phyloP scores from a whole-genome alignment of 2,888 invertebrate species.

The Nomada hirtipes region DNA sequence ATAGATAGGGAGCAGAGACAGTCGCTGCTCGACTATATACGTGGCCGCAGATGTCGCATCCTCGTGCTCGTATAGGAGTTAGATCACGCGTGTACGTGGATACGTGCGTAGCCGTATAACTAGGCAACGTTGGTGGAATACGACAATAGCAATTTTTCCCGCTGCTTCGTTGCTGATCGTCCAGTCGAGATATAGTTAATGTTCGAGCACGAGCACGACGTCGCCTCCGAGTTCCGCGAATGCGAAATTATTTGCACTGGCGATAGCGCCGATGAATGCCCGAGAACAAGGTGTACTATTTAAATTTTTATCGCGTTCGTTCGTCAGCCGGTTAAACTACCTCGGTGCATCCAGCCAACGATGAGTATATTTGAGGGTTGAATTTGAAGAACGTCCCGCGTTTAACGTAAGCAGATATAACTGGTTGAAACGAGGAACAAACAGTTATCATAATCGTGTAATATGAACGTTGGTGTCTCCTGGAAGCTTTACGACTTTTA shows the following conservation, averaged over 20 bases:
- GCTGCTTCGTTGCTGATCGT: constrained; percentile 16
- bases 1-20: constrained; percentile 9
- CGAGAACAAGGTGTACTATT: constrained; percentile 27
- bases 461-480: not conserved
- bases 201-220: constrained; percentile 19
- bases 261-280: constrained; percentile 43
- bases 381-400: not conserved
- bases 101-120: constrained; percentile 7
- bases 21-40: not conserved
- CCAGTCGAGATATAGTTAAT: constrained; percentile 32
- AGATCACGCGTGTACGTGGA: not conserved
- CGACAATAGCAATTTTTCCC: constrained; percentile 32
- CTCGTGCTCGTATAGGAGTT: not conserved
- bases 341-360: not conserved
- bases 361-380: not conserved
- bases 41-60: constrained; percentile 12
- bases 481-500: not conserved
- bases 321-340: not conserved
- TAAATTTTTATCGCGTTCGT: constrained; percentile 40
- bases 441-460: not conserved
- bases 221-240: constrained; percentile 31
- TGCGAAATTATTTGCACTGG: constrained; percentile 32
- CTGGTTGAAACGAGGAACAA: not conserved
- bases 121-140: not conserved
- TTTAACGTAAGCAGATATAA: not conserved